These are phyloP conservation scores for Aviceda subcristata DNA, from an alignment of 2,113 vertebrate species.

Conservation along the genomic window DNA sequence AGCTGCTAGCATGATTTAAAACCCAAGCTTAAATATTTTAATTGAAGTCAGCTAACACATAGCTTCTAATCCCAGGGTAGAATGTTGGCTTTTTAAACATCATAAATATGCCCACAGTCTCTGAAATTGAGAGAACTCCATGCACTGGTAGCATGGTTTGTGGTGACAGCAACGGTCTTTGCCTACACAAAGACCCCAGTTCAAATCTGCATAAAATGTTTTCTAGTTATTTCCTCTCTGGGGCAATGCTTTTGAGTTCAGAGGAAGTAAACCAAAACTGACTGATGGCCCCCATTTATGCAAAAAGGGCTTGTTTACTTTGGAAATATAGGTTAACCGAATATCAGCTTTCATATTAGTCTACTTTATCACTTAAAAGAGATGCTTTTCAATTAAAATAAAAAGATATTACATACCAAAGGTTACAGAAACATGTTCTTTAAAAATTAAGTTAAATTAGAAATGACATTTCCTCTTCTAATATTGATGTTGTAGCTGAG, in stretches of 20 bases:
- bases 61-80: neutral
- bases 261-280: neutral
- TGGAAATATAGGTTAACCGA: constrained; percentile 6
- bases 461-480: constrained; percentile 36
- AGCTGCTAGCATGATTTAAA: neutral
- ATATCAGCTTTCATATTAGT: neutral
- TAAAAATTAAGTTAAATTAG: constrained; percentile 43
- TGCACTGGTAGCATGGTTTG: neutral
- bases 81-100: neutral
- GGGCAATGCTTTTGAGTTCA: neutral
- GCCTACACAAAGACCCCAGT: neutral
- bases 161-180: neutral
- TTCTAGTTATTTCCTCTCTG: neutral
- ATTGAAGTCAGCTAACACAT: neutral
- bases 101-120: neutral
- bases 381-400: neutral
- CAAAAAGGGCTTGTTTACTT: neutral
- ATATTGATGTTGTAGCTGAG: constrained; percentile 35
- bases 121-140: neutral
- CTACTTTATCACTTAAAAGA: neutral
- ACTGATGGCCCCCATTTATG: neutral
- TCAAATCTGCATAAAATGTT: neutral
- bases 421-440: constrained; percentile 4
- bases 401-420: neutral
- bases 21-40: neutral